Evolutionary conservation across 1,140 invertebrate genomes (phyloP).

Genomic region (Conus betulinus): DNA sequence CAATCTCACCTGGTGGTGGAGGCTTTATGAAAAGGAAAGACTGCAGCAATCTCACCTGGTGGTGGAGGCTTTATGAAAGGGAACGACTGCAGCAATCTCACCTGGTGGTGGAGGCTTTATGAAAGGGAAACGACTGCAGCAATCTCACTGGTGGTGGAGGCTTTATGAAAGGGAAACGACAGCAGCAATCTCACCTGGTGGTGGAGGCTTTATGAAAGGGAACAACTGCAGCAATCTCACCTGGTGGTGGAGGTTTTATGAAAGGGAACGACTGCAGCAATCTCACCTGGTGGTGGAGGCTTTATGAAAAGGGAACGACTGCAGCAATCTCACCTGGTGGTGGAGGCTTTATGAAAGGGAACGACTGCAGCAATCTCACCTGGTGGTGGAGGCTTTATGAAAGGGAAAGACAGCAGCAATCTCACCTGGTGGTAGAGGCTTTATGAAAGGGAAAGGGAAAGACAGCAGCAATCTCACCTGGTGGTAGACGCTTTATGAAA

Average conservation of each 20-base stretch:
- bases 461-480: conserved; percentile 75
- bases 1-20: conserved; percentile 89
- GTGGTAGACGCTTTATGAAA: no score
- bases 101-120: conserved; percentile 96
- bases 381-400: conserved; percentile 97
- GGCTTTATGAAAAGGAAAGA: no score
- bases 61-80: no score
- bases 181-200: conserved; percentile 81
- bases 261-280: no score
- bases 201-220: conserved; percentile 90
- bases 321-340: conserved; percentile 83
- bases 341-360: no score
- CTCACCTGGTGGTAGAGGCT: conserved; percentile 93
- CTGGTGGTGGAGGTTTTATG: conserved; percentile 97
- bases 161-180: no score
- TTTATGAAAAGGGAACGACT: no score
- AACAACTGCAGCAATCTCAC: conserved; percentile 69
- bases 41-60: conserved; percentile 81
- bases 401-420: not conserved
- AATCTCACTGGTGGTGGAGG: conserved; percentile 90
- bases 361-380: conserved; percentile 72
- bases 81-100: conserved; percentile 55
- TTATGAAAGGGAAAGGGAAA: no score
- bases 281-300: conserved; percentile 92
- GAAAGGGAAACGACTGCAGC: no score